Percentiles rank a stretch among this genome's conserved stretches.
Conservation (phyloP, 2,113 vertebrate species). For the Callospermophilus lateralis region DNA sequence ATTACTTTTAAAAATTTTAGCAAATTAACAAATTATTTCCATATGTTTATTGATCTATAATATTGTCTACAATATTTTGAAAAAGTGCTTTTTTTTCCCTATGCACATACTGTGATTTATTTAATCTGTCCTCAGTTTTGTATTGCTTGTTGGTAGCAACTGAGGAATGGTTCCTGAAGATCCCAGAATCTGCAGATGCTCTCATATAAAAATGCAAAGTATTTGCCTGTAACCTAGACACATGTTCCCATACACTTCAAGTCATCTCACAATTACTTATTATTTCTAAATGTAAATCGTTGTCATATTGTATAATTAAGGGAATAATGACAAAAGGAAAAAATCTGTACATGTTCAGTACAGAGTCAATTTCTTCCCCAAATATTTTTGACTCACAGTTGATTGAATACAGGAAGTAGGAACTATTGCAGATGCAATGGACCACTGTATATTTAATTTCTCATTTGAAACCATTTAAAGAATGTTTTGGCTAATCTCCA, state of each 20-base stretch:
- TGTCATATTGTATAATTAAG: too few species aligned
- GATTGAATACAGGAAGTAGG: neutral
- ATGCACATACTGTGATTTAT: neutral
- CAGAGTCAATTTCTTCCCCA: neutral
- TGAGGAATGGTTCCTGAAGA: neutral
- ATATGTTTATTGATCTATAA: neutral
- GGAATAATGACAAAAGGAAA: neutral
- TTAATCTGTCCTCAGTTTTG: neutral
- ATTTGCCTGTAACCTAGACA: neutral
- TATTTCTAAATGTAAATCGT: neutral
- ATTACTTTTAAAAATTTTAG: constrained; percentile 8
- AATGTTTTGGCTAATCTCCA: neutral
- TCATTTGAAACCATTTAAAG: neutral
- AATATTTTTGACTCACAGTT: neutral
- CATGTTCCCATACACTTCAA: neutral
- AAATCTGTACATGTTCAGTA: neutral
- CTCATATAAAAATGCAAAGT: too few species aligned
- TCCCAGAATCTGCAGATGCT: neutral
- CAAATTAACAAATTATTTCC: neutral
- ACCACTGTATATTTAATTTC: neutral
- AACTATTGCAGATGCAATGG: neutral
- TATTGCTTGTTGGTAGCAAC: neutral
- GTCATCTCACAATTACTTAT: neutral
- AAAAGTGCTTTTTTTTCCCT: neutral
- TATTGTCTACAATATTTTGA: neutral